These are phyloP conservation scores for Nasonovia ribisnigri DNA, from an alignment of 2,888 invertebrate species.

Conservation along the genomic window DNA sequence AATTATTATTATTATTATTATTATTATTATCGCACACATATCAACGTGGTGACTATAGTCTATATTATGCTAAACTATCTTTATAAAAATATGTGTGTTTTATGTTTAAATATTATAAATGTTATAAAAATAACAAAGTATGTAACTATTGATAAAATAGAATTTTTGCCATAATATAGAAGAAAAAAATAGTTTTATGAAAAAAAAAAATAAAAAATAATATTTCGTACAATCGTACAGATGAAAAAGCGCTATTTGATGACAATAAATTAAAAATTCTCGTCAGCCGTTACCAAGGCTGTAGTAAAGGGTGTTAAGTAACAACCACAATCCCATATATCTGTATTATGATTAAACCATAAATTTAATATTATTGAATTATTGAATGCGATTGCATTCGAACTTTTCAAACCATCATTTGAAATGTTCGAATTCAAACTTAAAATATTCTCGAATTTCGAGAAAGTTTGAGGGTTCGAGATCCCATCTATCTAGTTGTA, in stretches of 20 bases:
- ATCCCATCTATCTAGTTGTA: background rate
- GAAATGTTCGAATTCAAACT: background rate
- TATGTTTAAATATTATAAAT: background rate
- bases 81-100: background rate
- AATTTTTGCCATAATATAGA: background rate
- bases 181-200: background rate
- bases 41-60: background rate
- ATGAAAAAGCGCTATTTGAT: background rate
- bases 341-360: background rate
- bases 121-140: background rate
- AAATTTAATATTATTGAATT: background rate
- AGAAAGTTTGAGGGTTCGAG: background rate
- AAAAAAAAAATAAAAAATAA: background rate
- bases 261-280: background rate
- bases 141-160: background rate
- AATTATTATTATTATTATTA: background rate
- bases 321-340: background rate
- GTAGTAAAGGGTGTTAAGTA: background rate
- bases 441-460: background rate
- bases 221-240: background rate
- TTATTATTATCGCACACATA: background rate
- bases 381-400: background rate
- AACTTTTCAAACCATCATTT: background rate
- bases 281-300: background rate
- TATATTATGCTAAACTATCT: background rate